Base-by-base conservation (phyloP, 2,888 invertebrate genomes). In the Trichacis sp. region DNA sequence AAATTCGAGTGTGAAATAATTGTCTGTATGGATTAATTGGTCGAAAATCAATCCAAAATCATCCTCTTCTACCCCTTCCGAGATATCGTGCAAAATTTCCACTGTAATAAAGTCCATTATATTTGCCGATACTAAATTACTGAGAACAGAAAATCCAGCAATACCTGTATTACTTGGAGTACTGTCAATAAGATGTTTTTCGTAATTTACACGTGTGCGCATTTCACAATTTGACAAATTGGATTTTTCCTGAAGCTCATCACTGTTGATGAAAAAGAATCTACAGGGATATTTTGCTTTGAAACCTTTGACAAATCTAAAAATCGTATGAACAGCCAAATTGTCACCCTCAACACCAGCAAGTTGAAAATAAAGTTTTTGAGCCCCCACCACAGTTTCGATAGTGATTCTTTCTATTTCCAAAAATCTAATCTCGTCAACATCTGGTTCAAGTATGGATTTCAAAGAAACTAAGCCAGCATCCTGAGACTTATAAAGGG, bases 161-260 rank as follows among this genome's bases (percentile, higher is more conserved):
- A 64, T 54, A 18, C 64, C 64, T 17, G 43, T 59, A 29, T n/a
- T 4, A 43, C 36, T 54, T 17, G 64, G 51, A 12, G 49, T 42
- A 20, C 24, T 42, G 11, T 36, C 17, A 9, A 19, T 24, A 18
- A 46, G 40, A 14, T 54, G 19, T 45, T 24, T 42, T 57, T 48
- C 42, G 9, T 38, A 46, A 38, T 14, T 38, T 43, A 24, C 51
- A 24, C 57, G 36, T 33, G 46, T 57, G 11, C 45, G 48, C 52
- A 19, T 36, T 12, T n/a, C 33, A 30, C 55, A 61, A 24, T 29
- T 29, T 15, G 38, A 40, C 17, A 43, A 45, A 50, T 33, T 20
- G 40, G 20, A 57, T 19, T 40, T 40, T 46, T 20, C n/a, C 24
- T 24, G 3, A 24, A 24, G 24, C 24, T n/a, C n/a, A n/a, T n/a